Percentiles rank a stretch among this genome's conserved stretches.
Conservation (phyloP, 2,888 invertebrate species). For the Aromia moschata region DNA sequence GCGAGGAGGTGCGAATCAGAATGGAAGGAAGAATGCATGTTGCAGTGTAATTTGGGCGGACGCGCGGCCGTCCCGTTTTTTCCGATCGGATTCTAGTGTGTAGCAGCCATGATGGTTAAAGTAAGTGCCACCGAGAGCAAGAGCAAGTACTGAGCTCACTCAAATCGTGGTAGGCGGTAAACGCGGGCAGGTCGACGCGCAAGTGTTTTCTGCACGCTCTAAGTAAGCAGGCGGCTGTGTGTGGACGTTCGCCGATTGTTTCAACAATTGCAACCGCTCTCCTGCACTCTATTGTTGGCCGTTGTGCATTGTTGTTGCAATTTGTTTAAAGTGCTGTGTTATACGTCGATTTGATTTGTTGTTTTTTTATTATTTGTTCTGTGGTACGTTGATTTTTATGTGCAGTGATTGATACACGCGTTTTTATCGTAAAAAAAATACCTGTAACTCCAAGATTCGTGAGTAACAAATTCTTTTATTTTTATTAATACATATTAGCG, state of each 20-base stretch:
- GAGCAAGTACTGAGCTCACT: slow-evolving; percentile 51
- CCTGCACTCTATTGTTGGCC: slow-evolving; percentile 48
- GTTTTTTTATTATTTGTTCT: slow-evolving; percentile 27
- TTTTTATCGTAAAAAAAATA: slow-evolving; percentile 17
- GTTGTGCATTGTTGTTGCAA: slow-evolving; percentile 40
- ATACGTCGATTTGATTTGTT: slow-evolving; percentile 25
- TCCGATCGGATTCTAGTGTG: slow-evolving; percentile 45
- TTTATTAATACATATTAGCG: slow-evolving; percentile 8
- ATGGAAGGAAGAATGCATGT: slow-evolving; percentile 50
- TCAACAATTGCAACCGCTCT: slow-evolving; percentile 60
- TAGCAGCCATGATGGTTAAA: slow-evolving; percentile 58
- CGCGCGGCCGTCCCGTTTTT: slow-evolving; percentile 50
- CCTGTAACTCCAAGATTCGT: slow-evolving; percentile 17
- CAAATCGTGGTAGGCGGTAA: slow-evolving; percentile 62
- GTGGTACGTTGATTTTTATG: slow-evolving; percentile 34
- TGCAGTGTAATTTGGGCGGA: slow-evolving; percentile 54
- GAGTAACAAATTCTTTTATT: slow-evolving; percentile 27
- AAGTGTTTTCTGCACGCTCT: slow-evolving; percentile 60
- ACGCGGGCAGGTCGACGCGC: slow-evolving; percentile 61
- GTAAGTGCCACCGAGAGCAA: slow-evolving; percentile 53
- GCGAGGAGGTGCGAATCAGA: slow-evolving; percentile 46
- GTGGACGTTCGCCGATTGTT: slow-evolving; percentile 55
- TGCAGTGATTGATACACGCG: slow-evolving; percentile 32
- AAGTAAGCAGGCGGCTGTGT: slow-evolving; percentile 52
- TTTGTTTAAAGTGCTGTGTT: slow-evolving; percentile 34